phyloP scores from a whole-genome alignment of 2,113 vertebrate species.

The Herpetotheres cachinnans region DNA sequence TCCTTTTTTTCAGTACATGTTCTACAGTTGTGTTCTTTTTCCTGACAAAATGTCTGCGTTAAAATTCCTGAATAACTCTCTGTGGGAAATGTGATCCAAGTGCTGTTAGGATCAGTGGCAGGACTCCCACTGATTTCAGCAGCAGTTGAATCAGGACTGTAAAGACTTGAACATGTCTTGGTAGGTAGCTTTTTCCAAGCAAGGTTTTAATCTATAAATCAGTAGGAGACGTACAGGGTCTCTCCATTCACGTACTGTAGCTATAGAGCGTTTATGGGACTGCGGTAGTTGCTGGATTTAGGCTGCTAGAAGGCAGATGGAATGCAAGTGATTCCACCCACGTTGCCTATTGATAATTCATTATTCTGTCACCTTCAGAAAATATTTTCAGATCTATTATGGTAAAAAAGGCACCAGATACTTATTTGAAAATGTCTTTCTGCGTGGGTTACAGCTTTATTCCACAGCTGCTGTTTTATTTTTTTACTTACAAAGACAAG shows the following conservation, averaged over 20 bases:
- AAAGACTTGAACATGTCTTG: not conserved
- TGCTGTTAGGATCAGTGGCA: not conserved
- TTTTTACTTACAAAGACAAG: not conserved
- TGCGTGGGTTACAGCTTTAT: not conserved
- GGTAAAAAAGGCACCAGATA: not conserved
- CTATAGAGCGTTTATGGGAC: not conserved
- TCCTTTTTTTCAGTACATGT: not conserved
- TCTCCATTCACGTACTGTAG: not conserved
- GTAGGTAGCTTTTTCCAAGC: slow-evolving; percentile 9
- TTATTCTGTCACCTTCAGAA: slow-evolving; percentile 5
- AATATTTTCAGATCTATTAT: not conserved
- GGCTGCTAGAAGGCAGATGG: slow-evolving; percentile 28
- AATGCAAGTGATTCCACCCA: slow-evolving; percentile 27
- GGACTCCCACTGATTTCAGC: slow-evolving; percentile 1
- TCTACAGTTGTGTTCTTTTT: not conserved
- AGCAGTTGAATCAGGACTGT: not conserved
- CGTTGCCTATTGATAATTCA: slow-evolving; percentile 10
- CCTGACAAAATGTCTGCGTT: slow-evolving; percentile 9
- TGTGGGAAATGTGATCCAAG: slow-evolving; percentile 6
- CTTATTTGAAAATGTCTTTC: not conserved
- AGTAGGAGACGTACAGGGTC: not conserved
- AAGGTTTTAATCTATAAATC: slow-evolving; percentile 45
- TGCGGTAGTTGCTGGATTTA: not conserved
- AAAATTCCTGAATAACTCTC: slow-evolving; percentile 7
- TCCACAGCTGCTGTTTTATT: not conserved